Base-by-base conservation (phyloP, 2,797 vertebrate genomes). In the Tragopan temminckii region DNA sequence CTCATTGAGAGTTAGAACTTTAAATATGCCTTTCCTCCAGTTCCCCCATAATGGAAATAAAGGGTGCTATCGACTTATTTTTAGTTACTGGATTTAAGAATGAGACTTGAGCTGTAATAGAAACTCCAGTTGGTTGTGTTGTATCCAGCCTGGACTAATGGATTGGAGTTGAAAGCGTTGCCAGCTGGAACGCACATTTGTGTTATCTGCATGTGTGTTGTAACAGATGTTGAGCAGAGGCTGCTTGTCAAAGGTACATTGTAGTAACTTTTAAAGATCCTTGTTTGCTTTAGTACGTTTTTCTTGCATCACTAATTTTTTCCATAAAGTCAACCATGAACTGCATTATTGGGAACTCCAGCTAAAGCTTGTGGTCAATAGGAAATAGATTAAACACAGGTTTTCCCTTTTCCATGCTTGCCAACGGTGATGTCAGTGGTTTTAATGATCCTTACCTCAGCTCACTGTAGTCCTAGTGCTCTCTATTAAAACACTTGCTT, bases 361-460 rank as follows among this genome's bases (percentile, higher is more conserved):
- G 92, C 96, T 97, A 93, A 97, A 97, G 87, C 95, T 96, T 96
- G 97, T 93, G 97, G 96, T 96, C 94, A 96, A 95, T 95, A 97
- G 97, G 95, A 98, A 98, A 97, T 97, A 97, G 96, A 98, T 98
- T 98, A 98, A 98, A 98, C 95, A 96, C 97, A 98, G 98, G 97
- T 98, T 98, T 98, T 97, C 98, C 98, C 95, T 96, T 96, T 96
- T 97, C 96, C 93, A 52, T 58, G 31, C 62, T 87, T 98, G 98
- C 98, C 98, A 98, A 45, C 63, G 93, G 88, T 98, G 98, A 98
- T 97, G 98, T 98, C 98, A 98, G 95, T 80, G 85, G 86, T 83
- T 94, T 97, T 97, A 98, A 97, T 76, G 93, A 95, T 86, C 92
- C 96, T 97, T 97, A 96, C 97, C 95, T 98, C 97, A 97, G 96